Evolutionary conservation across 2,113 vertebrate genomes (phyloP), one percentile per base, ranked within the genome.

Genomic region (Psilopogon haemacephalus): DNA sequence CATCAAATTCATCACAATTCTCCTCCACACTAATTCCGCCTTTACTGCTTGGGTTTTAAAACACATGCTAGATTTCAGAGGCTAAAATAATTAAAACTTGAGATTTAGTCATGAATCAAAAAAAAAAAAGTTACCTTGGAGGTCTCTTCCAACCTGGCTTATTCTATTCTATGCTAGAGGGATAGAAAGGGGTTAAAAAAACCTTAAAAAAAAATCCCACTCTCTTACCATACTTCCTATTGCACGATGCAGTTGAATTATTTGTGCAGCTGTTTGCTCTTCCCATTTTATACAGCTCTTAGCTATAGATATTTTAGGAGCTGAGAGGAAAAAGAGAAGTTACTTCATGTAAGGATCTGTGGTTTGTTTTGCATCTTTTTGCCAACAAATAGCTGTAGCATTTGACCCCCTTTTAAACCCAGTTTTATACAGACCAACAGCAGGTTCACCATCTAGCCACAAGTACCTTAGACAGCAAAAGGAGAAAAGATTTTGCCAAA

Each of bases 281-380:
- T 99, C 98, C 99, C 99, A 99, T 16, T 97, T 96, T 73, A 99
- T n/a, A 96, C 98, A 99, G 73, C 98, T 98, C 97, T 98, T 97
- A 2, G 90, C 93, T 19, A 78, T 1, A n/a, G 81, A 97, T 80
- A 99, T 97, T 96, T 99, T 99, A 16, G 99, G 99, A 64, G 99
- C 99, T 99, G 62, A 13, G 35, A 86, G 40, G 40, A 4, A 27
- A 50, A 52, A 10, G 55, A 26, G 59, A 12, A 58, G 83, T 44
- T 6, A 59, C 23, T 50, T 24, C 48, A 50, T 7, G 12, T 5
- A 76, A 78, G 6, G 19, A 3, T 24, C 59, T 4, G 1, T 27
- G 32, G 23, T 56, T 60, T 37, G 55, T 2, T 90, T 48, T 70
- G 42, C 23, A 48, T 19, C 24, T 69, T 82, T 62, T 54, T 68